Evolutionary conservation across 1,140 invertebrate genomes (phyloP).

Genomic region (Polyergus mexicanus): DNA sequence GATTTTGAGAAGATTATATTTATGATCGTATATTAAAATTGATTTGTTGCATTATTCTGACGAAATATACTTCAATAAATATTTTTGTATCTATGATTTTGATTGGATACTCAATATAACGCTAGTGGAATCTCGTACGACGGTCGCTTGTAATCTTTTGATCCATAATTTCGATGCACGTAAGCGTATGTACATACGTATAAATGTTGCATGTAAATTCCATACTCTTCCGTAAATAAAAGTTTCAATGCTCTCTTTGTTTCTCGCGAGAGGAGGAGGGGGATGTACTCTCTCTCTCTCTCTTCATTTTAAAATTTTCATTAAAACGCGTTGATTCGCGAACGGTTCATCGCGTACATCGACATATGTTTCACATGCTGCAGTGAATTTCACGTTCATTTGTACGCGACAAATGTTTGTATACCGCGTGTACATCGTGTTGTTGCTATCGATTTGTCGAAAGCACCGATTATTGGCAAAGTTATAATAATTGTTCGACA

Average conservation of each 20-base stretch:
- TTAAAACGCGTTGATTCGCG: slow-evolving; percentile 58
- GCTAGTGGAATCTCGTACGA: neutral
- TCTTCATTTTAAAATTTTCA: slow-evolving; percentile 66
- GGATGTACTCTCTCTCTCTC: slow-evolving; percentile 1
- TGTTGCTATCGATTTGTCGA: slow-evolving; percentile 40
- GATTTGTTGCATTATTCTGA: neutral
- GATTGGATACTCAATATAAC: neutral
- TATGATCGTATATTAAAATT: neutral
- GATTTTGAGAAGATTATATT: neutral
- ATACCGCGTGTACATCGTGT: slow-evolving; percentile 16
- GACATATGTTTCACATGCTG: slow-evolving; percentile 45
- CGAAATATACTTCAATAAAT: neutral
- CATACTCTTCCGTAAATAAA: slow-evolving; percentile 22
- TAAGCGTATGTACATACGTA: slow-evolving; percentile 15
- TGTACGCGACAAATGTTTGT: slow-evolving; percentile 6
- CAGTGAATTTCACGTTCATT: slow-evolving; percentile 43
- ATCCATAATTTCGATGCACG: slow-evolving; percentile 61
- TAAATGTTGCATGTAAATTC: slow-evolving; percentile 47
- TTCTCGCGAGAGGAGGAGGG: too few species aligned
- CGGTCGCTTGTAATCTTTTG: slow-evolving; percentile 61
- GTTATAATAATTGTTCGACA: slow-evolving; percentile 53
- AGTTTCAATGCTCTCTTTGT: slow-evolving; percentile 12
- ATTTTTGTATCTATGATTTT: neutral
- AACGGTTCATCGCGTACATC: slow-evolving; percentile 59
- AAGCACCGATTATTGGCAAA: slow-evolving; percentile 43